Evolutionary conservation across 2,888 invertebrate genomes (phyloP).

Genomic region (Lithosia quadra): DNA sequence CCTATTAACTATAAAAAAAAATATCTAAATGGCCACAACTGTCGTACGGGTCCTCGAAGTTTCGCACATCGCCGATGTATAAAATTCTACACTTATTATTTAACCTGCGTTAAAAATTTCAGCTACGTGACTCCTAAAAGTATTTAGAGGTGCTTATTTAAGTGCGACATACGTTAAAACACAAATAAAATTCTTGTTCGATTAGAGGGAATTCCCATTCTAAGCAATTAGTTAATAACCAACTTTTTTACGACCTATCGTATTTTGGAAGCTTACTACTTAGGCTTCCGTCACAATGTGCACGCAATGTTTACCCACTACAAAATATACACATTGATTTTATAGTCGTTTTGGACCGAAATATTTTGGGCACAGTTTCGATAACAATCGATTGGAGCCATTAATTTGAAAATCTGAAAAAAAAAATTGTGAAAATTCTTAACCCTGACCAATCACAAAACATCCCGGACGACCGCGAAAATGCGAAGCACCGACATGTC

Average conservation of each 20-base stretch:
- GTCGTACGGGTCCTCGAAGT: no score
- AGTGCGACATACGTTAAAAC: neutral
- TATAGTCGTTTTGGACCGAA: no score
- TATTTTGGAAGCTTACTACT: neutral
- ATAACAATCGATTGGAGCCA: no score
- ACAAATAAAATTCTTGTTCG: slow-evolving; percentile 8
- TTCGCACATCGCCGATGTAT: neutral
- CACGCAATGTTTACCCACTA: neutral
- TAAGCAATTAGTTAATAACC: neutral
- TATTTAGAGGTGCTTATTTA: slow-evolving; percentile 15
- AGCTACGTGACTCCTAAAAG: neutral
- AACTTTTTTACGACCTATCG: neutral
- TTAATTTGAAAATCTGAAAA: no score
- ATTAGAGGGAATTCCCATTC: slow-evolving; percentile 1
- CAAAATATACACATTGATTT: no score
- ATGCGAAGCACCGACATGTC: no score
- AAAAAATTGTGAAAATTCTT: no score
- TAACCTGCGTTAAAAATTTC: neutral
- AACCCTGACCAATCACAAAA: no score
- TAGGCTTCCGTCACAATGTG: neutral
- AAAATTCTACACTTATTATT: neutral
- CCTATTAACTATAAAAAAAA: no score
- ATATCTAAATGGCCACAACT: no score
- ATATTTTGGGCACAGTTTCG: no score
- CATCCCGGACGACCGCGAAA: no score